A percentile compares a stretch with the other conserved stretches of the same genome.
Evolutionary conservation across 2,113 vertebrate genomes (phyloP).

Genomic region (Prinia subflava): DNA sequence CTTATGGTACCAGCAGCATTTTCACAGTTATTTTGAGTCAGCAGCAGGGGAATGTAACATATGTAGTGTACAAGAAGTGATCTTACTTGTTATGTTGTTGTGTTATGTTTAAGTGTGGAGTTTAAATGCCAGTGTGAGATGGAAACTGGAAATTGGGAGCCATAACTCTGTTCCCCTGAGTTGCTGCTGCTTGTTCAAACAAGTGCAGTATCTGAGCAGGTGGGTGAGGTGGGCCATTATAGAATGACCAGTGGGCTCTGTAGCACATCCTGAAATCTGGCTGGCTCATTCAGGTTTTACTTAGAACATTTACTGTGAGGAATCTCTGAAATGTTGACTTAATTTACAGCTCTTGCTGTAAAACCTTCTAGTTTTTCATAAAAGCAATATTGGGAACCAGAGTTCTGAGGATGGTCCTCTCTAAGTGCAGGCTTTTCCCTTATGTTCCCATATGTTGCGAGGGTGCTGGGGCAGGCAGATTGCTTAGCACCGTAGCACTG

Average conservation of each 20-base stretch:
- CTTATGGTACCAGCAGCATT: neutral
- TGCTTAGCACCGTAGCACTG: accelerated
- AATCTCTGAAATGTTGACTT: neutral
- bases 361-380: neutral
- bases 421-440: neutral
- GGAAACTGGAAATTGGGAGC: neutral
- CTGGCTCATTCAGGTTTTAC: neutral
- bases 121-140: neutral
- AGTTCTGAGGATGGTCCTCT: neutral
- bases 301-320: neutral
- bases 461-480: neutral
- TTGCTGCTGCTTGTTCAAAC: neutral
- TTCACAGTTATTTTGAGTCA: neutral
- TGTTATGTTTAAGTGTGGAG: neutral
- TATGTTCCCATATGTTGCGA: neutral
- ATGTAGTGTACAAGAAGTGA: neutral
- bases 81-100: neutral
- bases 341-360: neutral
- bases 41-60: neutral
- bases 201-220: accelerated
- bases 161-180: accelerated
- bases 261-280: neutral
- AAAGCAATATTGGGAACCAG: neutral
- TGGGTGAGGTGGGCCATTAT: neutral
- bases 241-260: accelerated